Base-by-base conservation (phyloP, 2,797 vertebrate species). In the Zalophus californianus region DNA sequence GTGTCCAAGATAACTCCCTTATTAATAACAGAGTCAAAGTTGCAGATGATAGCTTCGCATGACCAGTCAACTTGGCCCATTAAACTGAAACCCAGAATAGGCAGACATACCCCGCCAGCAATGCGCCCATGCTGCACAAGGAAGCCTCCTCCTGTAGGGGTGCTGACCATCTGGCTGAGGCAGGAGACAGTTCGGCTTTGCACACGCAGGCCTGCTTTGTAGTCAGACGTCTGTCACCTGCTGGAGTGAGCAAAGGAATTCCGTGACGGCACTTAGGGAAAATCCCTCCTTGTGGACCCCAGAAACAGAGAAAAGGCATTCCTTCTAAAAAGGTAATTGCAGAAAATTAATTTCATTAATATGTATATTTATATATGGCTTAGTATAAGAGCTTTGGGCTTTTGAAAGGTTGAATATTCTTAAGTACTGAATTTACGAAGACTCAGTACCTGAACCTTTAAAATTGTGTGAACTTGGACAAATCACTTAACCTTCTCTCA, bases 381-480 rank as follows among this genome's bases (percentile, higher is more conserved):
- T 64, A 52, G 32, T 32, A 32, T 25, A 91, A 87, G 25, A 88
- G 44, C 14, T 48, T 16, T 52, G 25, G 29, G 25, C 35, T 73
- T 95, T 91, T 82, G 29, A 93, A 94, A 4, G 20, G 23, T 2
- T 91, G 15, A 52, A 21, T 93, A 68, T 52, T 86, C 64, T 97
- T 64, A 91, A 50, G 90, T 75, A 75, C 8, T 48, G 35, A 77
- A 16, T 29, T 50, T 0, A 50, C 9, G 4, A 84, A n/a, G 64
- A 54, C 4, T 77, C 4, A 0, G 4, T 50, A 50, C 27, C 90
- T 82, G 8, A 21, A 12, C 41, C 88, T 94, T 93, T 52, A 10
- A 85, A 84, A 70, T n/a, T 84, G 14, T 64, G 20, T 94, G 75
- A 68, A 11, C 86, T 94, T 85, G 82, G 32, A 82, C 41, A 93